phyloP scores from a whole-genome alignment of 2,888 invertebrate genomes.

The Eudasyphora cyanicolor region DNA sequence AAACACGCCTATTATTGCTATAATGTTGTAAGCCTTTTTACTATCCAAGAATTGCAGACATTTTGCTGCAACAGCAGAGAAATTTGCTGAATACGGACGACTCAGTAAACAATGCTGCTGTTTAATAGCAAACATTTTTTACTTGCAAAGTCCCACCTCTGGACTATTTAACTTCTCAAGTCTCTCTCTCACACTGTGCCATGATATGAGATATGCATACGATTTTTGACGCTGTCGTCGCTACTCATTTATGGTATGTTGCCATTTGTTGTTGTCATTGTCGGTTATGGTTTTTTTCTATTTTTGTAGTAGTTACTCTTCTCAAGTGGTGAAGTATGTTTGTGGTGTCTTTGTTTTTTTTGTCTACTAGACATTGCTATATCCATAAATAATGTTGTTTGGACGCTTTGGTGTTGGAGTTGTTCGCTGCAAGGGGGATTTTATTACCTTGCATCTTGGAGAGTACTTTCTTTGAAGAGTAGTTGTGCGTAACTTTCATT shows the following conservation, averaged over 20 bases:
- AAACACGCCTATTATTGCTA: too few species aligned
- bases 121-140: too few species aligned
- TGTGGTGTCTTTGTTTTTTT: not conserved
- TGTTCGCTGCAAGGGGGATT: not conserved
- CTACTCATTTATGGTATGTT: not conserved
- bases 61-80: too few species aligned
- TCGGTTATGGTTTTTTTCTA: not conserved
- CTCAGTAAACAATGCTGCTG: too few species aligned
- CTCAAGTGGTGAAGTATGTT: too few species aligned
- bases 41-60: too few species aligned
- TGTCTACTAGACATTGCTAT: too few species aligned
- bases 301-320: not conserved
- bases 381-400: conserved; percentile 36
- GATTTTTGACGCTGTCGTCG: too few species aligned
- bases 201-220: too few species aligned
- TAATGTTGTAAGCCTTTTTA: too few species aligned
- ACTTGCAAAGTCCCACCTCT: conserved; percentile 14
- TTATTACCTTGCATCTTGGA: not conserved
- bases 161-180: not conserved
- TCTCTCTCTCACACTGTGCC: conserved; percentile 37
- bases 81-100: too few species aligned
- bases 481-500: conserved; percentile 17
- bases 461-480: not conserved
- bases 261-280: not conserved
- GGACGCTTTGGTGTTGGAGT: conserved; percentile 14